A percentile compares a stretch with the other conserved stretches of the same genome.
Conservation (phyloP, 2,888 invertebrate genomes). For the Ochropacha duplaris region DNA sequence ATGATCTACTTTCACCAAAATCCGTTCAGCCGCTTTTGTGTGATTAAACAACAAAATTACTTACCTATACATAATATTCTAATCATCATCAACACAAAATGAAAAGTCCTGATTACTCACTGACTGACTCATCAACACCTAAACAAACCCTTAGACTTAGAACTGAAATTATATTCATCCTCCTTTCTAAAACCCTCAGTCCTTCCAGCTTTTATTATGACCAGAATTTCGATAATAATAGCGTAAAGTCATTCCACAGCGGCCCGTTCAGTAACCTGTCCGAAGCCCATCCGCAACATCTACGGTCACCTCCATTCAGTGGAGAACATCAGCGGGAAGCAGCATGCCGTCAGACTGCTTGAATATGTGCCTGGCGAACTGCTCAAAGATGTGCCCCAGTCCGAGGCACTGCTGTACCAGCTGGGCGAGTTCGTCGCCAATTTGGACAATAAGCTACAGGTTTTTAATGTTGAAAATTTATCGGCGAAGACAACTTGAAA, state of each 20-base stretch:
- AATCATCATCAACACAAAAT: no score
- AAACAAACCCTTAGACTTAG: no score
- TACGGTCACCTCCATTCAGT: constrained; percentile 84
- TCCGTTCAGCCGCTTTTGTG: no score
- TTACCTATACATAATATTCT: no score
- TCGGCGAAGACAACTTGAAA: background rate
- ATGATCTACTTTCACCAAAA: no score
- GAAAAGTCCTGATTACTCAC: no score
- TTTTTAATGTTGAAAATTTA: constrained; percentile 42
- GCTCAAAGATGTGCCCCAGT: constrained; percentile 84
- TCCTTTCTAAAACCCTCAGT: no score
- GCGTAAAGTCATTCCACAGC: constrained; percentile 59
- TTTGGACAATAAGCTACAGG: constrained; percentile 86
- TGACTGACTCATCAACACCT: no score
- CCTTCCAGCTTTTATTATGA: no score
- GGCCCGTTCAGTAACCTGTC: constrained; percentile 85
- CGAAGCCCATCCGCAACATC: constrained; percentile 87
- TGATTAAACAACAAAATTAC: no score
- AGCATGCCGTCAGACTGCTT: constrained; percentile 88
- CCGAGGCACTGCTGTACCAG: constrained; percentile 85
- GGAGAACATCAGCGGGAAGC: constrained; percentile 73
- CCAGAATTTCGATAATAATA: no score
- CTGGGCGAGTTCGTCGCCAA: constrained; percentile 88
- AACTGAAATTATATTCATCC: no score
- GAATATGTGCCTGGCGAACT: constrained; percentile 89